Evolutionary conservation across 2,888 invertebrate genomes (phyloP), one percentile per base, ranked within the genome.

Genomic region (Trichopria drosophilae): DNA sequence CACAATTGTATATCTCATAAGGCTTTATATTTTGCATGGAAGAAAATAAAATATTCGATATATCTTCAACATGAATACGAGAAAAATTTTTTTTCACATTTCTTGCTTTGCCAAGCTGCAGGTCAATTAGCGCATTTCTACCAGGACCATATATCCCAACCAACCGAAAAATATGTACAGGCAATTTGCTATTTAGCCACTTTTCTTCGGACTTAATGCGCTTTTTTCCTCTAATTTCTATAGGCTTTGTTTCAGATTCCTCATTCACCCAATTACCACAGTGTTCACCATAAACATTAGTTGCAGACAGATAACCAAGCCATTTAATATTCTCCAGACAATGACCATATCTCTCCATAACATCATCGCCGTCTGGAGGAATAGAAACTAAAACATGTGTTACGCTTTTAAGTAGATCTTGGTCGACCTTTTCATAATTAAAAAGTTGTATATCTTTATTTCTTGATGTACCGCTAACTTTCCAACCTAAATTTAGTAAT

Each of bases 31-130:
- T 41, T 41, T 41, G 41, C 41, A 41, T 41, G 41, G 41, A 41
- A 41, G 41, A 41, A 41, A 41, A 41, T 41, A 41, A 18, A 41
- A 41, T 41, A n/a, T 41, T 41, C 41, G 41, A 41, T 41, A 41
- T 41, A 41, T 41, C 41, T 41, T 41, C 41, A 41, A 41, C 41
- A 31, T 41, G 41, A 41, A 41, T 41, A 41, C 41, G 41, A 29
- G 41, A 41, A 41, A 41, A 41, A 29, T 41, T 31, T 41, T 41
- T 41, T 41, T 41, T 41, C 41, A 41, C 41, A 41, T 41, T 41
- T 41, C 22, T 41, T 41, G 41, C 41, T 41, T 41, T 41, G 41
- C 41, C 41, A 41, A 41, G 41, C 41, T 41, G 41, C 41, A 41
- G 31, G 41, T 41, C 18, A 41, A 41, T 41, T 41, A 41, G 31